Evolutionary conservation across 2,888 invertebrate genomes (phyloP).

Genomic region (Cephus pygmeus): DNA sequence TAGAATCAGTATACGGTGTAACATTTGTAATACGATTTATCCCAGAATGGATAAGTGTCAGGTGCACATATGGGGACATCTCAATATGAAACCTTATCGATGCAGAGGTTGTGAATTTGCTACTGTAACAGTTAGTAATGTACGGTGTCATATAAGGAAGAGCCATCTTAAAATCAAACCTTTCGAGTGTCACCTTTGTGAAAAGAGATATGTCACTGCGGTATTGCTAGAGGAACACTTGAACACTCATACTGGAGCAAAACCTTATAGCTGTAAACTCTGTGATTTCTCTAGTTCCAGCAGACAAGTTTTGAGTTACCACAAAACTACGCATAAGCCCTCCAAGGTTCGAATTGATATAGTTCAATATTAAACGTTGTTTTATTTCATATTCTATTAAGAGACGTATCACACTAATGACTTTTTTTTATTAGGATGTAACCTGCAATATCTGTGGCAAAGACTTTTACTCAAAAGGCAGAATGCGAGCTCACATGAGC

Average conservation of each 20-base stretch:
- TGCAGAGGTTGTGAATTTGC: conserved; percentile 51
- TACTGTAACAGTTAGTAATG: conserved; percentile 54
- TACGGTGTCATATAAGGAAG: conserved; percentile 55
- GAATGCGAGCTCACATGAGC: conserved; percentile 51
- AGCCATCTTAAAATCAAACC: conserved; percentile 58
- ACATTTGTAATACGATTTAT: conserved; percentile 45
- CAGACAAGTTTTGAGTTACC: conserved; percentile 51
- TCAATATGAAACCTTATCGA: conserved; percentile 54
- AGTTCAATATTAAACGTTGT: conserved; percentile 10
- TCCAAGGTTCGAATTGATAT: conserved; percentile 35
- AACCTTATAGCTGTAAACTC: conserved; percentile 45
- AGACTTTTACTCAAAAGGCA: conserved; percentile 47
- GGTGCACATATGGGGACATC: conserved; percentile 55
- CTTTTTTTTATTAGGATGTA: conserved; percentile 40
- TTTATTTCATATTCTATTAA: conserved; percentile 5
- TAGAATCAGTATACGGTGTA: conserved; percentile 45
- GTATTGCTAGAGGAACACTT: conserved; percentile 52
- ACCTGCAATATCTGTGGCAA: conserved; percentile 48
- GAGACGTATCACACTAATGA: background rate
- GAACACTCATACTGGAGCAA: conserved; percentile 51
- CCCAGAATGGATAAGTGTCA: conserved; percentile 52
- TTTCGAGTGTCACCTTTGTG: conserved; percentile 46
- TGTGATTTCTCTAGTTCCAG: conserved; percentile 49
- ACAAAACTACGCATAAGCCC: conserved; percentile 47
- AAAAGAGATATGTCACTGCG: conserved; percentile 47